These are phyloP conservation scores for Orthonychiurus folsomi DNA, from an alignment of 2,888 invertebrate genomes.

Conservation along the genomic window DNA sequence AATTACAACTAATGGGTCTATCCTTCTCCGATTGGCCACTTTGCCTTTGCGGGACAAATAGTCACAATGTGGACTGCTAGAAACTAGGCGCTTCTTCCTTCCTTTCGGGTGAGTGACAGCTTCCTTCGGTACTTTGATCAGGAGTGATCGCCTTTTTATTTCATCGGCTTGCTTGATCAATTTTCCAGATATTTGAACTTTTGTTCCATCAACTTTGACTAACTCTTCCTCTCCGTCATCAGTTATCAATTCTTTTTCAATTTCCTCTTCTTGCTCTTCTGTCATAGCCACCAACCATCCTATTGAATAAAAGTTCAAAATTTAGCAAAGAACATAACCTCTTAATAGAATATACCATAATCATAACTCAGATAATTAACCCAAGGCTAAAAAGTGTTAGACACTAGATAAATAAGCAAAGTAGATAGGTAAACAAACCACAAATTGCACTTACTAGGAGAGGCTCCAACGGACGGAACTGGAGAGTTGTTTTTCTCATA, in stretches of 20 bases:
- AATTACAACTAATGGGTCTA: slow-evolving; percentile 91
- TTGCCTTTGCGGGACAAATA: slow-evolving; percentile 73
- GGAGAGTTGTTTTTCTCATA: slow-evolving; percentile 64
- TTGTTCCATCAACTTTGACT: slow-evolving; percentile 89
- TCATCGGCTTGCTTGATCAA: slow-evolving; percentile 82
- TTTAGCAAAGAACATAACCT: neutral
- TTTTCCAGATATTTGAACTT: slow-evolving; percentile 80
- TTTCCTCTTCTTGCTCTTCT: slow-evolving; percentile 70
- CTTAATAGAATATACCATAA: neutral
- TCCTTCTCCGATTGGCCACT: slow-evolving; percentile 80
- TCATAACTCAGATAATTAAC: neutral
- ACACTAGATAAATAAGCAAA: no score
- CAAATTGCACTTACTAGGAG: no score
- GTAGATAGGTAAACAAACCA: no score
- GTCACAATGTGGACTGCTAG: slow-evolving; percentile 70
- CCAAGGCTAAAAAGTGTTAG: no score
- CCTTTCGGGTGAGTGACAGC: slow-evolving; percentile 57
- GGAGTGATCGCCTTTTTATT: slow-evolving; percentile 65
- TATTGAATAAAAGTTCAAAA: neutral
- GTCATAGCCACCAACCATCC: slow-evolving; percentile 65
- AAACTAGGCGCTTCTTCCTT: slow-evolving; percentile 56
- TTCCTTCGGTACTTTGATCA: slow-evolving; percentile 69
- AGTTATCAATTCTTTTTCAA: slow-evolving; percentile 59
- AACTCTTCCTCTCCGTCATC: slow-evolving; percentile 68
- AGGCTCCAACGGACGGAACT: slow-evolving; percentile 56